Percentiles rank a stretch among this genome's conserved stretches.
These are phyloP conservation scores for Gila robusta DNA, from an alignment of 2,797 vertebrate genomes.

Conservation along the genomic window DNA sequence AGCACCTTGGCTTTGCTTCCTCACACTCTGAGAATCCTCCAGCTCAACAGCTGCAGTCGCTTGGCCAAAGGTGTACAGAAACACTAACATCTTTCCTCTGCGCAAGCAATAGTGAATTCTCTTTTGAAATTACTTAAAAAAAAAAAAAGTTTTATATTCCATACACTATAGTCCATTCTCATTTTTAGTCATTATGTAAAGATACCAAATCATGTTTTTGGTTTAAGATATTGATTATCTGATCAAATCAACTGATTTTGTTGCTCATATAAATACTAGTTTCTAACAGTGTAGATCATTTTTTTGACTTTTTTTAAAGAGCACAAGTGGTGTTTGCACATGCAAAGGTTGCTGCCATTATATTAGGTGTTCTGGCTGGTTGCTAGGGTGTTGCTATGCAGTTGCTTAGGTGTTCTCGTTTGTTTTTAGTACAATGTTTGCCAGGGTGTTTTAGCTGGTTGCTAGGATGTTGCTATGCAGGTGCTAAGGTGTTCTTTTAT, in stretches of 20 bases:
- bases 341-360: not conserved
- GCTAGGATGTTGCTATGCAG: not conserved
- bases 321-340: not conserved
- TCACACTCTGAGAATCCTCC: slow-evolving; percentile 71
- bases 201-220: not conserved
- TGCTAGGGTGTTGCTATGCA: not conserved
- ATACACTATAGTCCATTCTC: not conserved
- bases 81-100: not conserved
- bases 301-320: no score
- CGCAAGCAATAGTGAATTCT: not conserved
- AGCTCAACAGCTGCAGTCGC: slow-evolving; percentile 69
- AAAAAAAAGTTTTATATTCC: not conserved
- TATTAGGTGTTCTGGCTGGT: not conserved
- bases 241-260: not conserved
- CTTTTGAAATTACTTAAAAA: not conserved
- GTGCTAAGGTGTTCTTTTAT: no score
- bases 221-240: not conserved
- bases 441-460: not conserved
- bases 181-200: not conserved
- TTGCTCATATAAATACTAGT: not conserved
- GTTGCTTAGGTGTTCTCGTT: not conserved
- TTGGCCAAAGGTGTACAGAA: slow-evolving; percentile 62
- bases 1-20: slow-evolving; percentile 80
- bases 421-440: not conserved
- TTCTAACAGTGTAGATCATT: not conserved